These are phyloP conservation scores for Sebastes oblongus DNA, from an alignment of 2,797 vertebrate species.

Conservation along the genomic window DNA sequence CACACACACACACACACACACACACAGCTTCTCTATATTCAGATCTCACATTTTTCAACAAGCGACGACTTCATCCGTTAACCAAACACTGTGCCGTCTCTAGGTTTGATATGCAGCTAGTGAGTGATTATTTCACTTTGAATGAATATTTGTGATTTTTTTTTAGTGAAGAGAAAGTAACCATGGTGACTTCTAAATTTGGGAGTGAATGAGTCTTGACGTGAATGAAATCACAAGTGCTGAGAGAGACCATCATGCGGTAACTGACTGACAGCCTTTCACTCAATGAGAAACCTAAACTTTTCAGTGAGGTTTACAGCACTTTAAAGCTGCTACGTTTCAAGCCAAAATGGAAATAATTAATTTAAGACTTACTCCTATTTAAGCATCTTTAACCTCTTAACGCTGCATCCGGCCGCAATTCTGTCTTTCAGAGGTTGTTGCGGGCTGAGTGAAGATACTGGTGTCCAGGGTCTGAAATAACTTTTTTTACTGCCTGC, in stretches of 20 bases:
- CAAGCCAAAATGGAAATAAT: not conserved
- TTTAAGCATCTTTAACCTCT: not conserved
- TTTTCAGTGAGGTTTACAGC: not conserved
- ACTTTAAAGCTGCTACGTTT: not conserved
- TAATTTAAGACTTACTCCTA: not conserved
- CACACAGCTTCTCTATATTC: slow-evolving; percentile 16
- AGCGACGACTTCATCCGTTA: slow-evolving; percentile 42
- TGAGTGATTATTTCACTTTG: slow-evolving; percentile 33
- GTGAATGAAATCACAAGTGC: slow-evolving; percentile 3
- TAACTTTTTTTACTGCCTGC: too few relatives aligned
- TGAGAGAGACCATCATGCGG: not conserved
- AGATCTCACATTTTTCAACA: slow-evolving; percentile 35
- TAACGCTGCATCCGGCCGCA: too few relatives aligned
- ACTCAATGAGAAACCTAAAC: not conserved
- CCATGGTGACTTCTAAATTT: slow-evolving; percentile 2
- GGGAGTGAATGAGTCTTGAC: not conserved
- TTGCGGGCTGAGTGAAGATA: too few relatives aligned
- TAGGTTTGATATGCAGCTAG: slow-evolving; percentile 3
- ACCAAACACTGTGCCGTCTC: not conserved
- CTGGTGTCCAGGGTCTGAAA: too few relatives aligned
- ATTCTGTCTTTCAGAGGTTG: too few relatives aligned
- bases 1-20: not conserved
- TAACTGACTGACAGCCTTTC: not conserved
- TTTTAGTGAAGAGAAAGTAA: slow-evolving; percentile 6
- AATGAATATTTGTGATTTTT: slow-evolving; percentile 11